Percentiles rank a stretch among this genome's conserved stretches.
Evolutionary conservation across 2,113 vertebrate species (phyloP).

Genomic region (Crotalus horridus): DNA sequence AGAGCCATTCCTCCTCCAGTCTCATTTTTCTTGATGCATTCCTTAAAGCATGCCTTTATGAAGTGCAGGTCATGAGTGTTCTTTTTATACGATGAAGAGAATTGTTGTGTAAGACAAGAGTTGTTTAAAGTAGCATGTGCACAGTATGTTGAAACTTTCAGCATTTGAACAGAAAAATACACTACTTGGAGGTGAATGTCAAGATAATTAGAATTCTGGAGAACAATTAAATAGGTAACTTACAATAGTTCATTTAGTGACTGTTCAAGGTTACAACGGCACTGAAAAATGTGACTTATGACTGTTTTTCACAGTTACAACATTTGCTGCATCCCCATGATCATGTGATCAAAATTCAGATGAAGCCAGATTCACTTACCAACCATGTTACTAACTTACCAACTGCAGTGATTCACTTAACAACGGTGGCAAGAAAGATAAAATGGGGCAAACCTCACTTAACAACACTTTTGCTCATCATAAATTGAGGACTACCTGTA

Average conservation of each 20-base stretch:
- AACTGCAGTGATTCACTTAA: too few species aligned
- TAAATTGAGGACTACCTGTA: not conserved
- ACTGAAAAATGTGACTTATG: too few species aligned
- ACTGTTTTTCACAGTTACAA: too few species aligned
- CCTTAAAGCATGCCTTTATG: not conserved
- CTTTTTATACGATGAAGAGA: not conserved
- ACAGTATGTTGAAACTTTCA: constrained; percentile 9
- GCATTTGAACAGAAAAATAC: constrained; percentile 47
- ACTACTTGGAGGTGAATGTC: constrained; percentile 42
- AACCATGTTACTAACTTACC: too few species aligned
- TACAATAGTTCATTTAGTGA: too few species aligned
- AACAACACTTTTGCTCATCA: too few species aligned
- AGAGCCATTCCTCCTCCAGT: not conserved
- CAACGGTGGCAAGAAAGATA: too few species aligned
- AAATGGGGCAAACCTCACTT: too few species aligned
- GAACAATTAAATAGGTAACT: not conserved
- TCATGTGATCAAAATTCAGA: too few species aligned
- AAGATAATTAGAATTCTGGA: constrained; percentile 35
- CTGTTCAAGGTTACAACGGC: too few species aligned
- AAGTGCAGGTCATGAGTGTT: not conserved
- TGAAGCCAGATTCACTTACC: too few species aligned
- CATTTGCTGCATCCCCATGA: too few species aligned
- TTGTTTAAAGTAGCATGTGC: not conserved
- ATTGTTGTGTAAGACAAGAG: not conserved
- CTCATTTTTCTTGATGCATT: not conserved